A percentile compares a stretch with the other conserved stretches of the same genome.
Evolutionary conservation across 2,113 vertebrate species (phyloP).

Genomic region (Trematomus loennbergii): DNA sequence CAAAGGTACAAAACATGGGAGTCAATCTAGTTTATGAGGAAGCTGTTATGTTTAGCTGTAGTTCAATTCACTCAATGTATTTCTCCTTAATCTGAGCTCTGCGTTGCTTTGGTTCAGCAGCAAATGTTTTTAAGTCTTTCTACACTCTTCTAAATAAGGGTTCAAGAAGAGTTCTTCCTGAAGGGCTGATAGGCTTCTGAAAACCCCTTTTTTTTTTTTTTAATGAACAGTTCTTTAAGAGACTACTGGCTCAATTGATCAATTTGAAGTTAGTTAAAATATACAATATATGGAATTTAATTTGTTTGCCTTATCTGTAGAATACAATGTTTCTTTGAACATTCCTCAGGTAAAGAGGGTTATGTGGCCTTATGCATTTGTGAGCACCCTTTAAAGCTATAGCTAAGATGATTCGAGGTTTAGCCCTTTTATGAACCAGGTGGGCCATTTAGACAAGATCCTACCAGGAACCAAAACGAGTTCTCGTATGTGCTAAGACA

Average conservation of each 20-base stretch:
- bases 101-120: neutral
- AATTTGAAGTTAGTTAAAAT: no score
- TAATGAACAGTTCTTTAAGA: no score
- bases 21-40: slow-evolving; percentile 42
- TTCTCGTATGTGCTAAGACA: neutral
- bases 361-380: neutral
- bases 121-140: neutral
- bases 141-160: no score
- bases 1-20: slow-evolving; percentile 67
- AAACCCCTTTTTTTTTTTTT: no score
- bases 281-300: no score
- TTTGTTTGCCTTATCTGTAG: neutral
- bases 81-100: neutral
- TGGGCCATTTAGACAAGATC: no score
- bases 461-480: neutral
- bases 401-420: neutral
- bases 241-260: no score
- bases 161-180: no score
- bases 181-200: no score
- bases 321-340: neutral
- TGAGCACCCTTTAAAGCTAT: neutral
- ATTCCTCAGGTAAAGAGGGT: neutral
- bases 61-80: neutral
- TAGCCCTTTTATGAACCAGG: no score
- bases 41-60: slow-evolving; percentile 20